Conservation (phyloP, 2,113 vertebrate genomes). For the Bos javanicus region DNA sequence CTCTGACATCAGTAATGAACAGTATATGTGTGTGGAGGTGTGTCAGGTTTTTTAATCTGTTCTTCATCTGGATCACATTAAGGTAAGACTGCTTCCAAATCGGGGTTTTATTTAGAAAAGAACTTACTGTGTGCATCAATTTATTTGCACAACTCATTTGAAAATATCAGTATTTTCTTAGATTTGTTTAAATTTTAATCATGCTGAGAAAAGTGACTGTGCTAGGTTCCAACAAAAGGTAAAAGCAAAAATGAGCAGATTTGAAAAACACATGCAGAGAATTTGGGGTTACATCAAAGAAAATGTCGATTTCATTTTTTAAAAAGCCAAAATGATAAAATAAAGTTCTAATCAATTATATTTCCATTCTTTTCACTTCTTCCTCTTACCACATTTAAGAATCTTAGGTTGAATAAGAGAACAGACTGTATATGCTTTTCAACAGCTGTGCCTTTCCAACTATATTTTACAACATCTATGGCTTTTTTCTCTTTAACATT, state of each 20-base stretch:
- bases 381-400: background rate
- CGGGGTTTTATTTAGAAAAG: background rate
- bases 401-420: background rate
- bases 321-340: background rate
- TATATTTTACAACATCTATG: slow-evolving; percentile 65
- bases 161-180: background rate
- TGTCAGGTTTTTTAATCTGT: background rate
- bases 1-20: background rate
- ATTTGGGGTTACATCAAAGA: background rate
- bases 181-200: background rate
- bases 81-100: background rate
- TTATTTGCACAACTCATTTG: background rate
- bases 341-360: background rate
- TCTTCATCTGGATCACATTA: background rate
- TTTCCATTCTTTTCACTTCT: background rate
- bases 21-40: rapidly evolving
- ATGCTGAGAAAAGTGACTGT: background rate
- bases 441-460: slow-evolving; percentile 37
- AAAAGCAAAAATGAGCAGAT: background rate
- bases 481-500: slow-evolving; percentile 37
- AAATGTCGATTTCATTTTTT: background rate
- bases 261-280: background rate
- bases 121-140: background rate
- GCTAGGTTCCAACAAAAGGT: background rate
- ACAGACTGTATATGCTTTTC: background rate